These are phyloP conservation scores for Esperia sulphurella DNA, from an alignment of 2,888 invertebrate species.

Conservation along the genomic window DNA sequence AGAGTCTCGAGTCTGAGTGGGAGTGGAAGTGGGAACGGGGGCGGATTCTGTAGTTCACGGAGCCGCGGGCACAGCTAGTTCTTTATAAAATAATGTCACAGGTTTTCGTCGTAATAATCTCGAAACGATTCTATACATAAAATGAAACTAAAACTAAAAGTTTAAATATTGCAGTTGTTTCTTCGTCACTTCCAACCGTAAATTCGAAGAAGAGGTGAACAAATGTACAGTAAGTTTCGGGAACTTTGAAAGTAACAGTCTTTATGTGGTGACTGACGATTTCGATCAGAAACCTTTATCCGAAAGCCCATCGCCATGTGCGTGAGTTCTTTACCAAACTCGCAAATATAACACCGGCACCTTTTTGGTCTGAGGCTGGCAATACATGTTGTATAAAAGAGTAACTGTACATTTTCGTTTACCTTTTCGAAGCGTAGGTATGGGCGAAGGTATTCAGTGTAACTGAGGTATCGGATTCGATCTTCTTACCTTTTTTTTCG, in stretches of 20 bases:
- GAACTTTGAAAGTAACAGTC: background rate
- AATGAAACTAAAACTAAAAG: background rate
- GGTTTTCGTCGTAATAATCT: too few species aligned
- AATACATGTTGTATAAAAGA: background rate
- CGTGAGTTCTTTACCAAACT: background rate
- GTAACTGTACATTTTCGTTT: background rate
- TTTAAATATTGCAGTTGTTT: background rate
- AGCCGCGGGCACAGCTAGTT: too few species aligned
- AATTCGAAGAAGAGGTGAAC: background rate
- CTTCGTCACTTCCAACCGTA: background rate
- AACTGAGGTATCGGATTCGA: background rate
- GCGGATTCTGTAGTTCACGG: too few species aligned
- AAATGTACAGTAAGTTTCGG: background rate
- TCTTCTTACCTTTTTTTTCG: background rate
- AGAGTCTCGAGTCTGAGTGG: too few species aligned
- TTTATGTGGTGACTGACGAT: background rate
- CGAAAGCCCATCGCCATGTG: background rate
- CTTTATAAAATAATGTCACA: too few species aligned
- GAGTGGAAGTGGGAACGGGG: too few species aligned
- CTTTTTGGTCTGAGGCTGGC: background rate
- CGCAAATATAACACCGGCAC: background rate
- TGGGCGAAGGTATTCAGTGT: background rate
- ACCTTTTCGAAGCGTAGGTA: background rate
- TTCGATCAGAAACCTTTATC: constrained; percentile 1
- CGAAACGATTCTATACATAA: too few species aligned